phyloP scores from a whole-genome alignment of 2,888 invertebrate genomes.

The Dynastes hyllus region DNA sequence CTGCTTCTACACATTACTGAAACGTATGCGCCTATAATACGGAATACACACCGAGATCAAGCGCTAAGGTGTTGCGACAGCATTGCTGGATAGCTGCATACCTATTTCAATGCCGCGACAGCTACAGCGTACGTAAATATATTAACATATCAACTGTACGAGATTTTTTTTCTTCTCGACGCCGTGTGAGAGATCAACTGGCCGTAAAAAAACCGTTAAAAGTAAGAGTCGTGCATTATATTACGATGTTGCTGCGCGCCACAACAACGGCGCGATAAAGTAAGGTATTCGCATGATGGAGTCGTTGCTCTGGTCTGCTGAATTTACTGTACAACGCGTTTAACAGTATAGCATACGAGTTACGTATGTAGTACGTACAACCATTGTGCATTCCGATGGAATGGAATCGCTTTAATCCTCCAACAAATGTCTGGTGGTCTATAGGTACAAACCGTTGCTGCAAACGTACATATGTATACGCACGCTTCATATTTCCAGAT shows the following conservation, averaged over 20 bases:
- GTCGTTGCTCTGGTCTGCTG: background rate
- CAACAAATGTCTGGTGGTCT: no score
- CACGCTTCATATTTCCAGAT: no score
- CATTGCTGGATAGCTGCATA: background rate
- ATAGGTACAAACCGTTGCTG: no score
- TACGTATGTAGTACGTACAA: background rate
- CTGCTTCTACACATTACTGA: background rate
- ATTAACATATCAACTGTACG: slow-evolving; percentile 28
- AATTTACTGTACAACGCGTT: slow-evolving; percentile 10
- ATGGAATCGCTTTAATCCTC: no score
- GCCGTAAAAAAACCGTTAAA: slow-evolving; percentile 33
- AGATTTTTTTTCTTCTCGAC: background rate
- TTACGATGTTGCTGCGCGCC: background rate
- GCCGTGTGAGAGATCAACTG: slow-evolving; percentile 22
- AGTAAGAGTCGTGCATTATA: slow-evolving; percentile 25
- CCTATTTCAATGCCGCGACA: background rate
- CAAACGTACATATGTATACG: no score
- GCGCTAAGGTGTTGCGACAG: background rate
- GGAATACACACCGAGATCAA: background rate
- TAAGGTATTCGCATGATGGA: slow-evolving; percentile 2
- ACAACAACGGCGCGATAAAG: slow-evolving; percentile 14
- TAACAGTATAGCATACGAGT: background rate
- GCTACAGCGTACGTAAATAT: background rate
- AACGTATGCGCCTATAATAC: background rate
- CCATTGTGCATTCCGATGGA: background rate